These are phyloP conservation scores for Polyommatus iphigenia DNA, from an alignment of 2,888 invertebrate species.

Conservation along the genomic window DNA sequence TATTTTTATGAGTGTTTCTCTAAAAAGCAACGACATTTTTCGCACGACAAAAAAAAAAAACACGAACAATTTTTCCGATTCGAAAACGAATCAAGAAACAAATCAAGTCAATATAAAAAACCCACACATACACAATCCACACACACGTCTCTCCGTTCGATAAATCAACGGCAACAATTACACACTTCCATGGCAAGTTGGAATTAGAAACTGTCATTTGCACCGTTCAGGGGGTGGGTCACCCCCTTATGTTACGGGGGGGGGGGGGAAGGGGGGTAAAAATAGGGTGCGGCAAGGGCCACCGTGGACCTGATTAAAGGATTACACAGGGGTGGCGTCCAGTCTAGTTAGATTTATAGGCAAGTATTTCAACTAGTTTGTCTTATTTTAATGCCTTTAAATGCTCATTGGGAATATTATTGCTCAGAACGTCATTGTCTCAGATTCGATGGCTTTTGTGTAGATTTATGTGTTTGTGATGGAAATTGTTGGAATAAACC, in stretches of 20 bases:
- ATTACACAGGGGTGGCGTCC: constrained; percentile 75
- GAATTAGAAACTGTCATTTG: constrained; percentile 82
- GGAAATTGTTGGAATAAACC: background rate
- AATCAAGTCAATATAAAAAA: constrained; percentile 37
- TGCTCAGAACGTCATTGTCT: constrained; percentile 8
- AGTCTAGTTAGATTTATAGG: constrained; percentile 79
- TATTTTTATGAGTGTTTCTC: too few relatives aligned
- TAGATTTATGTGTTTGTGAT: background rate
- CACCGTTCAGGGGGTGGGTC: constrained; percentile 72
- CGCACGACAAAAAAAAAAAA: background rate
- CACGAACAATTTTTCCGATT: constrained; percentile 46
- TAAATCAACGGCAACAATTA: constrained; percentile 81
- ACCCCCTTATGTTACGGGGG: constrained; percentile 49
- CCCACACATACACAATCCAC: constrained; percentile 61
- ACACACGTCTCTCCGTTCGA: constrained; percentile 60
- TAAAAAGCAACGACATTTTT: background rate
- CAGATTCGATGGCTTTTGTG: background rate
- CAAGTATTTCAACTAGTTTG: constrained; percentile 74
- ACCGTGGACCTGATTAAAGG: constrained; percentile 79
- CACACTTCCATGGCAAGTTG: constrained; percentile 81
- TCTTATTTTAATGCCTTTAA: constrained; percentile 49
- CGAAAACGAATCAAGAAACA: constrained; percentile 45
- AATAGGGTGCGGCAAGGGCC: constrained; percentile 77
- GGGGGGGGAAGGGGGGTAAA: constrained; percentile 67
- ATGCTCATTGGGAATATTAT: constrained; percentile 25